These are phyloP conservation scores for Zelostemma sp. DNA, from an alignment of 1,140 invertebrate species.

Conservation along the genomic window DNA sequence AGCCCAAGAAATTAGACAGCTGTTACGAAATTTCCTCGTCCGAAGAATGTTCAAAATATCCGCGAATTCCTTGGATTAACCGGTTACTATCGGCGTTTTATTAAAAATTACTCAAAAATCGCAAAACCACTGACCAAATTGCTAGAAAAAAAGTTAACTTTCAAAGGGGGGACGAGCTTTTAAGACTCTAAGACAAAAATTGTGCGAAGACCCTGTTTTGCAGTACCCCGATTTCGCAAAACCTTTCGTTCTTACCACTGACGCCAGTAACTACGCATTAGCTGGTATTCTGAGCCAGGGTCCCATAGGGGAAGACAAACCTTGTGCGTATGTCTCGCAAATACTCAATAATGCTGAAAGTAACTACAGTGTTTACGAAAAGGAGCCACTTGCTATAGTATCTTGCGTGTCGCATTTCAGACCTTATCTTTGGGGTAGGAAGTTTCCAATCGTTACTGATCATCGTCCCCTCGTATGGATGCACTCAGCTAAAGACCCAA, in stretches of 20 bases:
- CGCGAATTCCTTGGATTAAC: constrained; percentile 43
- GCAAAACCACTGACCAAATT: background rate
- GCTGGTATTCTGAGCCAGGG: constrained; percentile 38
- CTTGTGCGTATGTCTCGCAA: constrained; percentile 60
- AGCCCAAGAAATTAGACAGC: constrained; percentile 43
- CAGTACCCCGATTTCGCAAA: constrained; percentile 29
- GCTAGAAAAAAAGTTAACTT: background rate
- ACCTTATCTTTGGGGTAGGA: constrained; percentile 66
- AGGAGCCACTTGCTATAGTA: constrained; percentile 61
- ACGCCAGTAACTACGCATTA: constrained; percentile 34
- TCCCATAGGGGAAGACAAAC: constrained; percentile 32
- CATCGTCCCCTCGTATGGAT: constrained; percentile 69
- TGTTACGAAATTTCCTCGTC: constrained; percentile 39
- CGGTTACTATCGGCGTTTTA: constrained; percentile 1
- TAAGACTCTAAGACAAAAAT: no score
- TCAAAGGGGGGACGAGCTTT: background rate
- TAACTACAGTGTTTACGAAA: constrained; percentile 65
- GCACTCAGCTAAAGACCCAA: constrained; percentile 65
- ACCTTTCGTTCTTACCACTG: constrained; percentile 45
- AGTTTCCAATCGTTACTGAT: constrained; percentile 71
- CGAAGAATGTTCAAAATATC: constrained; percentile 30
- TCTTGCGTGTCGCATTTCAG: constrained; percentile 66
- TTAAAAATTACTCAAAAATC: background rate
- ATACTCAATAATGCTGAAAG: constrained; percentile 61
- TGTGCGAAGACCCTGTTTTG: constrained; percentile 2